Base-by-base conservation (phyloP, 2,888 invertebrate genomes). In the Cerceris rybyensis region DNA sequence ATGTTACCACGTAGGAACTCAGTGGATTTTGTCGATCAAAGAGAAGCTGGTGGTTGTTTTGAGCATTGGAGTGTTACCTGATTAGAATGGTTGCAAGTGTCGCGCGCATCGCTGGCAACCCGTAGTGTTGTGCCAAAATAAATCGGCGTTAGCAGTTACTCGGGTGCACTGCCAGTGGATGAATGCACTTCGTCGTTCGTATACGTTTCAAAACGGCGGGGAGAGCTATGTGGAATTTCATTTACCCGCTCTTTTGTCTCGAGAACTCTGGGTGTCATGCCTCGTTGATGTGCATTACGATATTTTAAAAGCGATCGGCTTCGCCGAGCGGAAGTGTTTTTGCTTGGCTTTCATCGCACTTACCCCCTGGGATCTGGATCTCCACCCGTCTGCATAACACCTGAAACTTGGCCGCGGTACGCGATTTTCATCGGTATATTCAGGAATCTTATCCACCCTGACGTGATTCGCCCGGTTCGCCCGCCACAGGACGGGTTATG, bases 401-500 rank as follows among this genome's bases (percentile, higher is more conserved):
- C 52, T 49, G 41, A 16, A 41, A 65, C 60, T 55, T 42, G 46
- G 52, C 41, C 11, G 46, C 49, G 41, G n/a, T 64, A 63, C 75
- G 52, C 43, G 42, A 68, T 70, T 81, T 61, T 49, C n/a, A 28
- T 54, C 17, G 59, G 63, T 46, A 63, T 54, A 75, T 41, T 61
- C 78, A 58, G 71, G 73, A 75, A 72, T 50, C 68, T 69, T 72
- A 73, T 77, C 83, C 79, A 75, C 72, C 81, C 82, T 81, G 86
- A 82, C 82, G 82, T 81, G 77, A 82, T 81, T 85, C 75, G 72
- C 78, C 83, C 84, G 78, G 80, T 84, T 85, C 81, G 81, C 87
- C 88, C 90, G 88, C 88, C 88, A 91, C 90, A 89, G 83, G 89
- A 93, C 93, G 94, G 94, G 94, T 94, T 94, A 94, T 94, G 94